Evolutionary conservation across 2,888 invertebrate species (phyloP).

Genomic region (Empis livida): DNA sequence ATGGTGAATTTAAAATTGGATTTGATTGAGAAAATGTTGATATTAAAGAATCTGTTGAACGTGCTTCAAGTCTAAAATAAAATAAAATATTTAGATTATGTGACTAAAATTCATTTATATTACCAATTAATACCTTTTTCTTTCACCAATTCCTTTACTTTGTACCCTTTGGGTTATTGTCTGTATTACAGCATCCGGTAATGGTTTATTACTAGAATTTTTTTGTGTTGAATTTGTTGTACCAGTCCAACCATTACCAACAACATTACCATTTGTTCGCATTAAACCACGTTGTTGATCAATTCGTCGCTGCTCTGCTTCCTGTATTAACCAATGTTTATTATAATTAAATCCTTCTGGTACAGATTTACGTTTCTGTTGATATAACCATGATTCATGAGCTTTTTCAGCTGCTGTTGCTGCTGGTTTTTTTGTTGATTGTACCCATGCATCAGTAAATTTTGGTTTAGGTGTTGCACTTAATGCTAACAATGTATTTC

Average conservation of each 20-base stretch:
- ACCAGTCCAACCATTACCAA: constrained; percentile 12
- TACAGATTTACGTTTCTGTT: constrained; percentile 47
- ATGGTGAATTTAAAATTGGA: constrained; percentile 6
- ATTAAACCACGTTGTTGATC: constrained; percentile 40
- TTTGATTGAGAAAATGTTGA: constrained; percentile 1
- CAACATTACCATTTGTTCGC: constrained; percentile 11
- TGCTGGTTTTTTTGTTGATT: constrained; percentile 22
- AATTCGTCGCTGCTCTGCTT: constrained; percentile 76
- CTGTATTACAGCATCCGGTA: constrained; percentile 57
- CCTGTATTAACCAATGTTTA: constrained; percentile 89
- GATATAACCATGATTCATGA: constrained; percentile 40
- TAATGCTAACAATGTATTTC: constrained; percentile 53
- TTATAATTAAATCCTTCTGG: constrained; percentile 52
- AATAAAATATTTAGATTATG: background rate
- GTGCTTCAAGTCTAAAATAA: constrained; percentile 13
- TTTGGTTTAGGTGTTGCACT: constrained; percentile 69
- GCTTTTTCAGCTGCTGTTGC: constrained; percentile 17
- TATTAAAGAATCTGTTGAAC: constrained; percentile 6
- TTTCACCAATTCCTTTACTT: constrained; percentile 40
- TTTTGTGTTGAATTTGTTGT: constrained; percentile 26
- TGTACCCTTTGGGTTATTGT: constrained; percentile 57
- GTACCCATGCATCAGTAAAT: constrained; percentile 43
- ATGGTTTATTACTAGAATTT: constrained; percentile 43
- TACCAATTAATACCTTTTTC: constrained; percentile 33
- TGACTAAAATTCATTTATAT: background rate